Conservation (phyloP, 2,888 invertebrate genomes). For the Celastrina argiolus region DNA sequence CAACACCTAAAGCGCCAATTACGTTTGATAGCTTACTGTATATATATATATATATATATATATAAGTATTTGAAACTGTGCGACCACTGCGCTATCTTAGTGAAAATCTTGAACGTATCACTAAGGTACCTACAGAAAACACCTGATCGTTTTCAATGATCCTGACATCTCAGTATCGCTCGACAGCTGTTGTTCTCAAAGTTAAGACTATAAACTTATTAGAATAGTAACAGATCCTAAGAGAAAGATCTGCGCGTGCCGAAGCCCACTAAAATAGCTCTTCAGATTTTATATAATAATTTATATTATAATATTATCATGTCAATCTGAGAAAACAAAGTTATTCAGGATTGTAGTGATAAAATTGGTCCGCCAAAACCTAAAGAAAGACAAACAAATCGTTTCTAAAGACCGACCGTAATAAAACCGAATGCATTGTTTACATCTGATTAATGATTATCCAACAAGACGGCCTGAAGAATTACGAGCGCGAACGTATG, state of each 20-base stretch:
- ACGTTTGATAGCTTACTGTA: not conserved
- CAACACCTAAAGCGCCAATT: not conserved
- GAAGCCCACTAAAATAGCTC: too few relatives aligned
- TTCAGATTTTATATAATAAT: too few relatives aligned
- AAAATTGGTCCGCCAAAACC: not conserved
- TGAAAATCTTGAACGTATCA: not conserved
- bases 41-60: too few relatives aligned
- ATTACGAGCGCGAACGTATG: constrained; percentile 3
- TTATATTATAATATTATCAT: too few relatives aligned
- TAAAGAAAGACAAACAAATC: not conserved
- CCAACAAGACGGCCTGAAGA: constrained; percentile 5
- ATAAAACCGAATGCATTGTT: not conserved
- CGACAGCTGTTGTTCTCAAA: too few relatives aligned
- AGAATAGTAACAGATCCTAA: too few relatives aligned
- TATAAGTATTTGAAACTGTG: not conserved
- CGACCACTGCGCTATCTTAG: not conserved
- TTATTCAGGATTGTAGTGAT: too few relatives aligned
- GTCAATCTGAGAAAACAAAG: too few relatives aligned
- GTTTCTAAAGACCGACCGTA: not conserved
- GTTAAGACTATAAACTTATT: too few relatives aligned
- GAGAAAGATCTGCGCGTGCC: too few relatives aligned
- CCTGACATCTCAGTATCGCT: too few relatives aligned
- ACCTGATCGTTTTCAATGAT: too few relatives aligned
- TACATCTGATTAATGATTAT: constrained; percentile 1
- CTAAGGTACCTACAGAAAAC: not conserved